Percentiles rank a stretch among this genome's conserved stretches.
phyloP scores from a whole-genome alignment of 2,888 invertebrate genomes.

The Pandemis corylana region DNA sequence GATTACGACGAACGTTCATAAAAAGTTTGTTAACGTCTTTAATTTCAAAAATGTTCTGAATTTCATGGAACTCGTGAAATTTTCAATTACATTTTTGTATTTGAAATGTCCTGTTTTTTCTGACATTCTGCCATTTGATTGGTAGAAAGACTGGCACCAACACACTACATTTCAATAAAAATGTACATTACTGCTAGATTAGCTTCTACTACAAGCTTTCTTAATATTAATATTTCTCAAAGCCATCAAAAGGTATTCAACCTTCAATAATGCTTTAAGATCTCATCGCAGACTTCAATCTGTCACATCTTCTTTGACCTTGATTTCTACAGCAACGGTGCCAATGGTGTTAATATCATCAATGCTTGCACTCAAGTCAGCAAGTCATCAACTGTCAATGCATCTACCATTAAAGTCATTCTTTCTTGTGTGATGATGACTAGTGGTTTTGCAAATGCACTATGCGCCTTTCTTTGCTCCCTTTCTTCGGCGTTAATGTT shows the following conservation, averaged over 20 bases:
- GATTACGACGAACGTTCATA: neutral
- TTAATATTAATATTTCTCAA: conserved; percentile 8
- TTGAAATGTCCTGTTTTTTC: neutral
- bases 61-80: neutral
- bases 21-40: neutral
- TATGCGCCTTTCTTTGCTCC: conserved; percentile 21
- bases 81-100: neutral
- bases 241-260: conserved; percentile 14
- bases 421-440: conserved; percentile 15
- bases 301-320: neutral
- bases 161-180: neutral
- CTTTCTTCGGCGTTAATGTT: conserved; percentile 14
- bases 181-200: neutral
- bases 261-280: conserved; percentile 14
- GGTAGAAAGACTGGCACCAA: neutral
- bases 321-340: conserved; percentile 23
- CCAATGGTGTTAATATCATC: conserved; percentile 14
- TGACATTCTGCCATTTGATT: neutral
- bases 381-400: conserved; percentile 31
- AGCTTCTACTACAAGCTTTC: conserved; percentile 12
- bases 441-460: conserved; percentile 30
- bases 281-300: conserved; percentile 4
- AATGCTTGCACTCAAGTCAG: conserved; percentile 9
- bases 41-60: neutral
- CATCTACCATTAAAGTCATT: conserved; percentile 20